These are phyloP conservation scores for Dermolepida albohirtum DNA, from an alignment of 2,888 invertebrate species.

Conservation along the genomic window DNA sequence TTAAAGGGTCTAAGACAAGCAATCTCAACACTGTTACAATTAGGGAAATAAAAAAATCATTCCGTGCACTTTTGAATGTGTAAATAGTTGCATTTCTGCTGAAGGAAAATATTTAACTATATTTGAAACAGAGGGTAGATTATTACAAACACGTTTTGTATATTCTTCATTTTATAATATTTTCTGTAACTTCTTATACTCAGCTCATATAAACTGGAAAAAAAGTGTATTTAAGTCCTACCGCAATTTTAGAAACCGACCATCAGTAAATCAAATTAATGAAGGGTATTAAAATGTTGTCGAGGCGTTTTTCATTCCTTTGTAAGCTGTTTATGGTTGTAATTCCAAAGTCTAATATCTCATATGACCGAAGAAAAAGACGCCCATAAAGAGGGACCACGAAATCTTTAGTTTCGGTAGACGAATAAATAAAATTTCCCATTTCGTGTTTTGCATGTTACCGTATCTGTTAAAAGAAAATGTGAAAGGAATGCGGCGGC, in stretches of 20 bases:
- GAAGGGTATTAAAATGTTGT: constrained; percentile 32
- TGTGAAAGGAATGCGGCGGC: constrained; percentile 3
- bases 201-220: too few relatives aligned
- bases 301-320: constrained; percentile 34
- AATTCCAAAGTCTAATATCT: constrained; percentile 32
- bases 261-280: constrained; percentile 33
- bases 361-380: constrained; percentile 11
- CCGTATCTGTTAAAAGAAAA: constrained; percentile 19
- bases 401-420: constrained; percentile 7
- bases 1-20: too few relatives aligned
- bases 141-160: too few relatives aligned
- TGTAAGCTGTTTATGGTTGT: constrained; percentile 33
- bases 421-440: constrained; percentile 32
- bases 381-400: background rate
- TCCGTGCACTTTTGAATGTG: too few relatives aligned
- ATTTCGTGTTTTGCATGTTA: constrained; percentile 32
- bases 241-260: constrained; percentile 15
- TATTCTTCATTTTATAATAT: too few relatives aligned
- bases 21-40: too few relatives aligned
- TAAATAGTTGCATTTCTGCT: too few relatives aligned
- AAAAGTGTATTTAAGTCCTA: constrained; percentile 22
- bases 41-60: too few relatives aligned
- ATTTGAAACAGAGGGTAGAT: too few relatives aligned
- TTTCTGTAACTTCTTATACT: too few relatives aligned
- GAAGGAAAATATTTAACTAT: too few relatives aligned